These are phyloP conservation scores for Haemorhous mexicanus DNA, from an alignment of 2,113 vertebrate species.

Conservation along the genomic window DNA sequence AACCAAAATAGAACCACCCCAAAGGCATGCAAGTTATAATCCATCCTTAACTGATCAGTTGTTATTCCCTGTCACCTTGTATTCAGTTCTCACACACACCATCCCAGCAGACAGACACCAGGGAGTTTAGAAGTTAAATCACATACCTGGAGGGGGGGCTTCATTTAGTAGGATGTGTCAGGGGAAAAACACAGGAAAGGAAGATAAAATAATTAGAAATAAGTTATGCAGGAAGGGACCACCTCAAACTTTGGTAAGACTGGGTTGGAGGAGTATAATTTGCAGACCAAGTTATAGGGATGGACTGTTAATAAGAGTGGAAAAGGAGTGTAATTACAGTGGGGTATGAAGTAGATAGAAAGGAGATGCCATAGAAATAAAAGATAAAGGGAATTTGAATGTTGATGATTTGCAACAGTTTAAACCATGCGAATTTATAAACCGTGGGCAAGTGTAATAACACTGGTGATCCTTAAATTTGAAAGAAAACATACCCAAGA, in stretches of 20 bases:
- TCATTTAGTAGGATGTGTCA: constrained; percentile 67
- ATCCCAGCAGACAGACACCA: not conserved
- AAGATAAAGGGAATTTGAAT: constrained; percentile 1
- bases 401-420: not conserved
- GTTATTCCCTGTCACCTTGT: not conserved
- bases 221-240: constrained; percentile 43
- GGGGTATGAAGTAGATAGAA: not conserved
- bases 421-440: not conserved
- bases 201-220: constrained; percentile 64
- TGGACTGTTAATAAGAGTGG: constrained; percentile 2
- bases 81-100: not conserved
- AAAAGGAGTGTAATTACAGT: not conserved
- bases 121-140: constrained; percentile 63
- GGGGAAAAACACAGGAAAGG: constrained; percentile 44
- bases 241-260: constrained; percentile 40
- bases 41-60: not conserved
- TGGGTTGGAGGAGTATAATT: not conserved
- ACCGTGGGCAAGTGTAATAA: not conserved
- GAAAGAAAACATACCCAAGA: not conserved
- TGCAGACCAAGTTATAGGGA: constrained; percentile 1
- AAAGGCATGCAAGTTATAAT: constrained; percentile 15
- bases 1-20: not conserved
- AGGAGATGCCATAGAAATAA: not conserved
- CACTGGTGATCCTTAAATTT: not conserved
- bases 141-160: constrained; percentile 67